Evolutionary conservation across 2,113 vertebrate genomes (phyloP).

Genomic region (Ascaphus truei): DNA sequence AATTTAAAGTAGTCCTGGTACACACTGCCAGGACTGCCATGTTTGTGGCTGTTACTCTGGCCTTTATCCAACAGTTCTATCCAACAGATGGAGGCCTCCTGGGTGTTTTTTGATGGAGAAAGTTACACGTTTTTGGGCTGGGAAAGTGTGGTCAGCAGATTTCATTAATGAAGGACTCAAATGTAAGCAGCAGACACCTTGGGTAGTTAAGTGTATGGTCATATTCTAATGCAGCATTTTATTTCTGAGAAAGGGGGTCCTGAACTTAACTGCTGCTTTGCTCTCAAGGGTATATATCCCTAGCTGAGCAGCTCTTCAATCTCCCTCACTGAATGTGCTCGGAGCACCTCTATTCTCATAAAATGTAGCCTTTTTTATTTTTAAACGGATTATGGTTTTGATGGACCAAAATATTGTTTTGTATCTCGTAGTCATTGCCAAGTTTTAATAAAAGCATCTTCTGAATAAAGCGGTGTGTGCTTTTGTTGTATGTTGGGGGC

Average conservation of each 20-base stretch:
- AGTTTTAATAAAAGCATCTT: slow-evolving; percentile 79
- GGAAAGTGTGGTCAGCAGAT: slow-evolving; percentile 27
- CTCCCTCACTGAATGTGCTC: slow-evolving; percentile 27
- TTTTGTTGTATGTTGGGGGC: not conserved
- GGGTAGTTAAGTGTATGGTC: not conserved
- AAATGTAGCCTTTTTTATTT: slow-evolving; percentile 38
- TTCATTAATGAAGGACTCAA: slow-evolving; percentile 31
- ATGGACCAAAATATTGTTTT: slow-evolving; percentile 77
- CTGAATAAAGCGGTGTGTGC: slow-evolving; percentile 39
- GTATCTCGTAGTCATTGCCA: slow-evolving; percentile 65
- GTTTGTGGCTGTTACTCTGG: not conserved
- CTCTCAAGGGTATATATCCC: not conserved
- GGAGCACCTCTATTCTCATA: slow-evolving; percentile 33
- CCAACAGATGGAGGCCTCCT: not conserved
- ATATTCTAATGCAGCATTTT: slow-evolving; percentile 15
- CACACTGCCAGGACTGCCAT: not conserved
- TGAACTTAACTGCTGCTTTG: slow-evolving; percentile 31
- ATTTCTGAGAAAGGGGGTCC: slow-evolving; percentile 19
- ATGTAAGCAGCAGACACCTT: not conserved
- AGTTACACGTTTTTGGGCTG: slow-evolving; percentile 1
- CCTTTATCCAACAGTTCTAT: not conserved
- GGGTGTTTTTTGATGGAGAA: not conserved
- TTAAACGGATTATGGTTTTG: slow-evolving; percentile 51
- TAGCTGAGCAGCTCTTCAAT: not conserved
- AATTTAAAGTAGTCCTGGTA: not conserved